These are phyloP conservation scores for Manis javanica DNA, from an alignment of 2,797 vertebrate species.

Conservation along the genomic window DNA sequence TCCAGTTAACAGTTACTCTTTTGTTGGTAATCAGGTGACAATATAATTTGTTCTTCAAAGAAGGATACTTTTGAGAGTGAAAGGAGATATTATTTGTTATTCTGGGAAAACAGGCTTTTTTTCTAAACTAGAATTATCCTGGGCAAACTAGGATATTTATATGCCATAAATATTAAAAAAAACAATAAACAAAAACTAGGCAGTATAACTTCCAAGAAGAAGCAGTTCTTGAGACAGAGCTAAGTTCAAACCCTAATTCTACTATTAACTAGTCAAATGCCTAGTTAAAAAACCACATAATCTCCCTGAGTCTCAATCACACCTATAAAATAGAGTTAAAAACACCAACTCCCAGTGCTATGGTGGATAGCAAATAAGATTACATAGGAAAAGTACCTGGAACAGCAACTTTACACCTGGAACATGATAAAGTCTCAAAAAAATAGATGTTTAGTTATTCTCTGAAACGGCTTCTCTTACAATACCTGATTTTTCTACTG, in stretches of 20 bases:
- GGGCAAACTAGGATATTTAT: background rate
- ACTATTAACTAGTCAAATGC: background rate
- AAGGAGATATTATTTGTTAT: background rate
- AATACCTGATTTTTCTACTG: background rate
- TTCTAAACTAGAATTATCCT: background rate
- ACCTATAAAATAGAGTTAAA: background rate
- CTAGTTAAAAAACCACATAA: background rate
- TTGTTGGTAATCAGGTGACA: background rate
- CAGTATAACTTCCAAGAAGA: background rate
- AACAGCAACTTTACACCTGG: background rate
- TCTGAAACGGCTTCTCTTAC: background rate
- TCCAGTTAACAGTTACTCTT: background rate
- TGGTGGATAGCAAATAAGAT: background rate
- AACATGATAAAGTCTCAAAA: background rate
- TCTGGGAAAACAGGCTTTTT: background rate
- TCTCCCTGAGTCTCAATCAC: background rate
- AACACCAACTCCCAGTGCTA: background rate
- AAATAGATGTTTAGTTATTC: background rate
- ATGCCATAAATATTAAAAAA: background rate
- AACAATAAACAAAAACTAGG: background rate
- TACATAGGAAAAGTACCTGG: background rate
- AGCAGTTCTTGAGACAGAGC: background rate
- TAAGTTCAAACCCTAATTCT: background rate
- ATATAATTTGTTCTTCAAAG: conserved; percentile 7
- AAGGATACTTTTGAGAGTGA: background rate